Conservation (phyloP, 64 coral and sea anemone genomes). For the Pachyseris speciosa region DNA sequence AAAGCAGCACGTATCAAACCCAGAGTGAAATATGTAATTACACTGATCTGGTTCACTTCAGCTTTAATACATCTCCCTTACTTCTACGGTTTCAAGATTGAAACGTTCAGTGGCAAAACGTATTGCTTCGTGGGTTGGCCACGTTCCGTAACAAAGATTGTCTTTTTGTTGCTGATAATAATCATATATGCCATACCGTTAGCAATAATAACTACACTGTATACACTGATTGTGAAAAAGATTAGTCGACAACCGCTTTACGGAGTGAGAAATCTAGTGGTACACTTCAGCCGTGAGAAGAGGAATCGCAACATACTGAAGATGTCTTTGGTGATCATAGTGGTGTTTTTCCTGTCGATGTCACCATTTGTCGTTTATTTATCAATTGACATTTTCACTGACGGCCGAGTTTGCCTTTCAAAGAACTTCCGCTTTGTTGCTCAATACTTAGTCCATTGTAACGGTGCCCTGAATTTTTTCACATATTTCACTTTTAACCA, state of each 20-base stretch:
- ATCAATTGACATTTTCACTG: background rate
- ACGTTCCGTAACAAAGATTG: background rate
- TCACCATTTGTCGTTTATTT: slow-evolving; percentile 24
- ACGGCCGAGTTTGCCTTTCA: background rate
- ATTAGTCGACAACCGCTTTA: background rate
- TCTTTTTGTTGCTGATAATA: background rate
- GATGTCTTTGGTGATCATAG: background rate
- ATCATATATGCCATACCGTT: background rate
- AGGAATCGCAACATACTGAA: background rate
- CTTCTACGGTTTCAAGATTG: slow-evolving; percentile 2
- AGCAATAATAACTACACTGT: background rate
- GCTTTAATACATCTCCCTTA: background rate
- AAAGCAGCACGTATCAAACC: slow-evolving; percentile 18
- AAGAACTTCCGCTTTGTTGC: slow-evolving; percentile 29
- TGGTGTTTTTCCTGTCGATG: slow-evolving; percentile 14
- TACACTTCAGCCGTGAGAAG: background rate
- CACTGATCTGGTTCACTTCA: background rate
- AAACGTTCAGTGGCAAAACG: background rate
- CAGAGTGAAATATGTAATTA: background rate
- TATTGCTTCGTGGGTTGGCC: background rate
- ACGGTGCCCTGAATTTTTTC: background rate
- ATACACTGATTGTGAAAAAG: background rate
- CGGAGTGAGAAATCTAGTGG: background rate
- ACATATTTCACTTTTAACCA: slow-evolving; percentile 19
- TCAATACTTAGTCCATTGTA: slow-evolving; percentile 16